A percentile compares a stretch with the other conserved stretches of the same genome.
Conservation (phyloP, 2,888 invertebrate species). For the Agrotis ipsilon region DNA sequence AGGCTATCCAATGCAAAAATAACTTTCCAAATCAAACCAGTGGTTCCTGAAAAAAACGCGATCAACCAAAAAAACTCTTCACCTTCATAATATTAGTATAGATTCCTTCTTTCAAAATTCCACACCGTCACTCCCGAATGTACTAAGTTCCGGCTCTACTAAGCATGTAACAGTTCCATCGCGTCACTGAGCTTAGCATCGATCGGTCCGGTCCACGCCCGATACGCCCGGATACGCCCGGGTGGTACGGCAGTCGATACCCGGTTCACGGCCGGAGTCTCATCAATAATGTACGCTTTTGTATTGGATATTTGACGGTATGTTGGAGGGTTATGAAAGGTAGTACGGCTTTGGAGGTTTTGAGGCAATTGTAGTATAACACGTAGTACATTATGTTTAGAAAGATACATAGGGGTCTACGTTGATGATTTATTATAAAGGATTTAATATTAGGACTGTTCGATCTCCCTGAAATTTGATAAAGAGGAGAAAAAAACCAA, state of each 20-base stretch:
- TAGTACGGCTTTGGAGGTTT: background rate
- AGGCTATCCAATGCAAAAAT: no score
- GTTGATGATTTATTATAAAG: no score
- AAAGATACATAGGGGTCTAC: background rate
- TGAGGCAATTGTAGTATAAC: background rate
- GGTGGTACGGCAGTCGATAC: slow-evolving; percentile 65
- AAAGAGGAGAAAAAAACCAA: no score
- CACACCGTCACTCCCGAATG: slow-evolving; percentile 8
- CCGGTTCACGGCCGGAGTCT: slow-evolving; percentile 59
- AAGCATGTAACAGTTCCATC: slow-evolving; percentile 62
- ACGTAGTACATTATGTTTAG: background rate
- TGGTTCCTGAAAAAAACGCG: no score
- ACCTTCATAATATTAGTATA: no score
- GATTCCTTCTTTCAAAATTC: background rate
- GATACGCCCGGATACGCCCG: slow-evolving; percentile 67
- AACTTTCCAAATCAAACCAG: no score
- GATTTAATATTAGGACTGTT: no score
- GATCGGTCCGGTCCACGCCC: slow-evolving; percentile 67
- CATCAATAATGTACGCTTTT: slow-evolving; percentile 62
- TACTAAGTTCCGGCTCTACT: slow-evolving; percentile 17
- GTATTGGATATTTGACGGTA: slow-evolving; percentile 51
- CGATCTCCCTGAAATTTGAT: no score
- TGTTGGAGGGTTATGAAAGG: slow-evolving; percentile 20
- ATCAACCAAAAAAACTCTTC: no score
- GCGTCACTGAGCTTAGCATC: slow-evolving; percentile 68